Conservation (phyloP, 2,797 vertebrate genomes). For the Podargus strigoides region DNA sequence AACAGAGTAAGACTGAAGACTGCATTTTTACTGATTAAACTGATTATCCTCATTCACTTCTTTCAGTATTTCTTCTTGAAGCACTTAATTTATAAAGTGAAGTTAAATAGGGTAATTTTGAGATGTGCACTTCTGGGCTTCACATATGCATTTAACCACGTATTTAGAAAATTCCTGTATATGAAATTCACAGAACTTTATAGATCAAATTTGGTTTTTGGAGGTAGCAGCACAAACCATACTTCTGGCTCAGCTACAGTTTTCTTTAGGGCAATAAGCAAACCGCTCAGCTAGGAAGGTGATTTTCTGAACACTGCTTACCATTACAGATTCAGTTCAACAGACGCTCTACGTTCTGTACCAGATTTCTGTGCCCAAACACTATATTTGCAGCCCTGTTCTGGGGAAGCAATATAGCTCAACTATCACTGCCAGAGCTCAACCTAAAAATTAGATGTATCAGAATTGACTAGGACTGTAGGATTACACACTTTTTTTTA, state of each 20-base stretch:
- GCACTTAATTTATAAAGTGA: neutral
- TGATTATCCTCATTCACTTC: neutral
- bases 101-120: neutral
- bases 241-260: neutral
- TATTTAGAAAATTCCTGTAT: neutral
- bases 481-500: neutral
- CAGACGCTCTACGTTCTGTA: neutral
- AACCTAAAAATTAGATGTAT: neutral
- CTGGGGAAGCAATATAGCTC: neutral
- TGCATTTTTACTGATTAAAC: neutral
- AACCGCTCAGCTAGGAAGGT: neutral
- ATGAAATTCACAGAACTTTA: neutral
- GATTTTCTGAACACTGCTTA: neutral
- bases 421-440: neutral
- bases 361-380: neutral
- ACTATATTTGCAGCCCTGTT: neutral
- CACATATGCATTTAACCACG: accelerated
- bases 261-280: neutral
- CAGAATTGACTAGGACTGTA: neutral
- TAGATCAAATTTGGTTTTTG: neutral
- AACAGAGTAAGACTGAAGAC: neutral
- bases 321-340: neutral
- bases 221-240: neutral
- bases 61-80: neutral
- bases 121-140: neutral